phyloP scores from a whole-genome alignment of 2,113 vertebrate species.

The Tautogolabrus adspersus region DNA sequence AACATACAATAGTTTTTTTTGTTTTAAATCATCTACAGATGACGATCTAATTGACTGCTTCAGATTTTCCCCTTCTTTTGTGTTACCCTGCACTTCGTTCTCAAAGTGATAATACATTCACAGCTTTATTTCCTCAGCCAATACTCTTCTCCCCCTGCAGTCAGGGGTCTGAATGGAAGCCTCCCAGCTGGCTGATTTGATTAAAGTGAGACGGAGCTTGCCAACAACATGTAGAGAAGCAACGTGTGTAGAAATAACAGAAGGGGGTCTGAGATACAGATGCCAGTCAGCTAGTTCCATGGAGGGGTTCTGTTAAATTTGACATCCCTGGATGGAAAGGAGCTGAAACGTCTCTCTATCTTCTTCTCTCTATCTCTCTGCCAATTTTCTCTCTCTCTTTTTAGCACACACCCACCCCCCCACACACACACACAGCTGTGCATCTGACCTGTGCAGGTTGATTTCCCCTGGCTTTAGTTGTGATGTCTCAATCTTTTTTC shows the following conservation, averaged over 20 bases:
- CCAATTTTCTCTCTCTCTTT: not conserved
- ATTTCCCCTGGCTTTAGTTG: conserved; percentile 71
- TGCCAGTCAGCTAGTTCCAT: conserved; percentile 36
- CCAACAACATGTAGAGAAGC: conserved; percentile 46
- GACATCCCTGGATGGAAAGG: conserved; percentile 30
- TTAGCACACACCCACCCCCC: conserved; percentile 1
- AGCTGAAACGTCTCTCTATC: not conserved
- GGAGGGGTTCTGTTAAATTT: conserved; percentile 48
- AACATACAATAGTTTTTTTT: not conserved
- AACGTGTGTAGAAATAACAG: conserved; percentile 33
- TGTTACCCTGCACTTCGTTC: conserved; percentile 23
- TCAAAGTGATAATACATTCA: conserved; percentile 37
- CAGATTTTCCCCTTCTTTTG: conserved; percentile 3
- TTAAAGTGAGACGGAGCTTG: conserved; percentile 61
- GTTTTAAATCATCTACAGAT: not conserved
- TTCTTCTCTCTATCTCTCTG: not conserved
- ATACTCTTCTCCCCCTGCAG: conserved; percentile 45
- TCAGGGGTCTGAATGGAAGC: conserved; percentile 40
- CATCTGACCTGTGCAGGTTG: conserved; percentile 65
- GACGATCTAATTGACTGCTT: conserved; percentile 4
- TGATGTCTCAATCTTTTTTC: conserved; percentile 78
- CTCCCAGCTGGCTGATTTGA: conserved; percentile 67
- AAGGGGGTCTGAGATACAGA: conserved; percentile 44
- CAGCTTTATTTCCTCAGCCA: conserved; percentile 55
- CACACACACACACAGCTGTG: conserved; percentile 23